These are phyloP conservation scores for Megaceryle maxima DNA, from an alignment of 2,113 vertebrate genomes.

Conservation along the genomic window DNA sequence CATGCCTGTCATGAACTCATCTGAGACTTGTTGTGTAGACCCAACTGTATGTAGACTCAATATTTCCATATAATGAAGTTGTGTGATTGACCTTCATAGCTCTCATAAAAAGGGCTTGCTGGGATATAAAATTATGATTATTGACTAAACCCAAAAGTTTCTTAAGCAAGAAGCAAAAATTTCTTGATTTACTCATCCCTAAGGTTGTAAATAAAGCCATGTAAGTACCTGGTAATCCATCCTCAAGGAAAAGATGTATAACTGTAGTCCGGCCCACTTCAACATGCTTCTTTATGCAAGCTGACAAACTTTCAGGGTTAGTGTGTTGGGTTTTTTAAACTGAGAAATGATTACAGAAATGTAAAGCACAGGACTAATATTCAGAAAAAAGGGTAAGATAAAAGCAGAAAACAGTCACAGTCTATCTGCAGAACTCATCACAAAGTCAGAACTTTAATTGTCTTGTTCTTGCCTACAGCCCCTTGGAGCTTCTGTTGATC, in stretches of 20 bases:
- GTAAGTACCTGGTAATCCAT: background rate
- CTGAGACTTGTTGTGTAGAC: background rate
- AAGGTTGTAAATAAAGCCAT: background rate
- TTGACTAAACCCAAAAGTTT: background rate
- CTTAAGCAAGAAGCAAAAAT: background rate
- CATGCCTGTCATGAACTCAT: slow-evolving; percentile 17
- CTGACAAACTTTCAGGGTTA: background rate
- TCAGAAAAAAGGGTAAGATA: background rate
- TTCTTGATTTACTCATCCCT: background rate
- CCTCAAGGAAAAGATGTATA: background rate
- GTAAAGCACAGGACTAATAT: background rate
- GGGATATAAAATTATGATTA: background rate
- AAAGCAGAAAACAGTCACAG: background rate
- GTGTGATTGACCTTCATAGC: background rate
- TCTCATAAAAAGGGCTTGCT: background rate
- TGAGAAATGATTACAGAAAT: background rate
- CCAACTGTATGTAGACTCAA: background rate
- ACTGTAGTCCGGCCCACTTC: background rate
- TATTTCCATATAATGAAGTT: background rate
- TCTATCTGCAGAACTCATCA: background rate
- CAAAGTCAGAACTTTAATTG: background rate
- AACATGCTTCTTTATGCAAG: background rate
- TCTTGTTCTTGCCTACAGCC: background rate
- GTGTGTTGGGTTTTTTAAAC: background rate
- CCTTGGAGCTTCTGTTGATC: background rate